phyloP scores from a whole-genome alignment of 2,888 invertebrate genomes.

The Cerastoderma edule region DNA sequence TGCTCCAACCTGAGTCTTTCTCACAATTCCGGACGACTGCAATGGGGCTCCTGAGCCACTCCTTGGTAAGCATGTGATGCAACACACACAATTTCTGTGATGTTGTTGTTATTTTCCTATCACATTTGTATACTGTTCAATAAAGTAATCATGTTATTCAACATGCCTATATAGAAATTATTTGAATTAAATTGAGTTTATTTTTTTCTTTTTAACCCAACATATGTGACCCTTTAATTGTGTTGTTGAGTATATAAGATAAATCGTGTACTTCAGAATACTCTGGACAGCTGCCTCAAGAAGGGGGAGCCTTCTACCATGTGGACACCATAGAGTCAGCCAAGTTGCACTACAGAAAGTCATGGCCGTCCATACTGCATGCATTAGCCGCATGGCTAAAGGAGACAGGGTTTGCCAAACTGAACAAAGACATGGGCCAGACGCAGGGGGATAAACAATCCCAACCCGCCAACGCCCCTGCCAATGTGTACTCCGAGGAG shows the following conservation, averaged over 20 bases:
- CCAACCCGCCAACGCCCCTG: slow-evolving; percentile 77
- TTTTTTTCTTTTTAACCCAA: no score
- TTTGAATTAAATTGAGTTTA: neutral
- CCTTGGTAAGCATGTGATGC: no score
- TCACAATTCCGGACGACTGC: no score
- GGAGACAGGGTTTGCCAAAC: slow-evolving; percentile 87
- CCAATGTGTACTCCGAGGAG: slow-evolving; percentile 85
- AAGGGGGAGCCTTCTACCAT: slow-evolving; percentile 98
- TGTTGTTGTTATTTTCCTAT: no score
- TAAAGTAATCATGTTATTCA: neutral
- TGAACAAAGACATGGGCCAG: slow-evolving; percentile 60
- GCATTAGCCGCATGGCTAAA: slow-evolving; percentile 95
- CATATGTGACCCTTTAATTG: no score
- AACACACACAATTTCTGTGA: no score
- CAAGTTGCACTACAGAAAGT: slow-evolving; percentile 93
- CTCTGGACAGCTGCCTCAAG: slow-evolving; percentile 90
- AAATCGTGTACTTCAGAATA: slow-evolving; percentile 91
- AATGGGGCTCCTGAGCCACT: no score
- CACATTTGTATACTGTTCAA: no score
- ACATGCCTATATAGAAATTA: no score
- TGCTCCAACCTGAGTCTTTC: no score
- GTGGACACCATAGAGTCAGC: slow-evolving; percentile 97
- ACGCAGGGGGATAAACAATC: slow-evolving; percentile 42
- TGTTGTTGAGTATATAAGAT: no score
- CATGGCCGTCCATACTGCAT: slow-evolving; percentile 98